Percentiles rank a stretch among this genome's conserved stretches.
Conservation (phyloP, 2,113 vertebrate species). For the Pelecanus crispus region DNA sequence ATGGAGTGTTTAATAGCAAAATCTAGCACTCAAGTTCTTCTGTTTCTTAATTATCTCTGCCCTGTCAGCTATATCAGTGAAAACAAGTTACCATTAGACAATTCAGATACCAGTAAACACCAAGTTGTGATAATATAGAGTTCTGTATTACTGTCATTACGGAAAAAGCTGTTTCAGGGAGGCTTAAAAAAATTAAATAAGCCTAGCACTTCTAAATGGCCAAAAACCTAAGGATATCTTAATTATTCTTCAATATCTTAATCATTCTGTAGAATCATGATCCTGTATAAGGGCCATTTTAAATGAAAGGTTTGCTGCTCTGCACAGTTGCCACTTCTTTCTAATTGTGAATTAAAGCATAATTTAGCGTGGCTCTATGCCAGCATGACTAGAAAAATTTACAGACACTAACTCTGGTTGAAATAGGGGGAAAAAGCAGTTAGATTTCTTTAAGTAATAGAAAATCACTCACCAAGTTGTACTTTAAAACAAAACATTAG, state of each 20-base stretch:
- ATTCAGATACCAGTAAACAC: constrained; percentile 42
- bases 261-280: constrained; percentile 52
- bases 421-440: neutral
- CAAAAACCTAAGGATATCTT: constrained; percentile 27
- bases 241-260: constrained; percentile 63
- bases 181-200: constrained; percentile 36
- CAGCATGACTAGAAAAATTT: constrained; percentile 49
- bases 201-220: constrained; percentile 9
- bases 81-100: constrained; percentile 38
- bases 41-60: constrained; percentile 59
- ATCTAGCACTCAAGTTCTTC: neutral
- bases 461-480: constrained; percentile 12
- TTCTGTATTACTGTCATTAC: constrained; percentile 14
- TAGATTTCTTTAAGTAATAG: constrained; percentile 24
- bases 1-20: neutral
- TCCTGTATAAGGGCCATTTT: constrained; percentile 40
- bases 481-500: constrained; percentile 32
- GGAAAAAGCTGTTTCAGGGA: neutral
- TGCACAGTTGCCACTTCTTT: constrained; percentile 51
- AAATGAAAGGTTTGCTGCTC: constrained; percentile 62
- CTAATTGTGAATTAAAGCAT: constrained; percentile 68
- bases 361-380: constrained; percentile 38
- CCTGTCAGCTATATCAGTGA: constrained; percentile 36
- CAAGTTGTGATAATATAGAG: constrained; percentile 20
- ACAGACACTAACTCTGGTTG: constrained; percentile 14